phyloP scores from a whole-genome alignment of 2,888 invertebrate species.

The Xanthia icteritia region DNA sequence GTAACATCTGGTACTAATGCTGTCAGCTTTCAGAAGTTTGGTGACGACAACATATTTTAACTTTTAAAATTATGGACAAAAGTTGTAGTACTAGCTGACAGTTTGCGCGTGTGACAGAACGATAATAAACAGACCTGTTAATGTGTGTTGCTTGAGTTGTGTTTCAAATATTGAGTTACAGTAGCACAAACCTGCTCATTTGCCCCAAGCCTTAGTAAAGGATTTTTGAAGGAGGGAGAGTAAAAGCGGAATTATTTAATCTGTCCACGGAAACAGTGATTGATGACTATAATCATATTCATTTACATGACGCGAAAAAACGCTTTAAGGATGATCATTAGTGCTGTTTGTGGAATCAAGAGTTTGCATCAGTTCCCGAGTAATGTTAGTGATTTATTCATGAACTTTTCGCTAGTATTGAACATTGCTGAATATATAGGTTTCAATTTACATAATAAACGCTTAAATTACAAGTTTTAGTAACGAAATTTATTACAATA shows the following conservation, averaged over 20 bases:
- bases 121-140: neutral
- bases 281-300: constrained; percentile 64
- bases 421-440: neutral
- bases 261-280: constrained; percentile 70
- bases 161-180: neutral
- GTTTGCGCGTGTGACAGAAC: neutral
- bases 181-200: constrained; percentile 5
- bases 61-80: constrained; percentile 8
- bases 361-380: neutral
- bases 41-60: constrained; percentile 18
- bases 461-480: constrained; percentile 28
- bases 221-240: constrained; percentile 58
- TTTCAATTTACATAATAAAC: constrained; percentile 29
- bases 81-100: neutral
- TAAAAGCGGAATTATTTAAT: constrained; percentile 72
- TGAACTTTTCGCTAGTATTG: neutral
- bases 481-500: constrained; percentile 26
- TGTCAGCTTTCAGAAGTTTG: neutral
- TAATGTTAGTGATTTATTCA: constrained; percentile 29
- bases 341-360: constrained; percentile 58
- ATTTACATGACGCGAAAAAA: constrained; percentile 66
- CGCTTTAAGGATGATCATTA: constrained; percentile 53
- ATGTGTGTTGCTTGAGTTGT: neutral
- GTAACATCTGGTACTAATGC: constrained; percentile 15
- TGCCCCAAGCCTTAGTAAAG: constrained; percentile 34